Conservation (phyloP, 2,888 invertebrate genomes). For the Pheosia gnoma region DNA sequence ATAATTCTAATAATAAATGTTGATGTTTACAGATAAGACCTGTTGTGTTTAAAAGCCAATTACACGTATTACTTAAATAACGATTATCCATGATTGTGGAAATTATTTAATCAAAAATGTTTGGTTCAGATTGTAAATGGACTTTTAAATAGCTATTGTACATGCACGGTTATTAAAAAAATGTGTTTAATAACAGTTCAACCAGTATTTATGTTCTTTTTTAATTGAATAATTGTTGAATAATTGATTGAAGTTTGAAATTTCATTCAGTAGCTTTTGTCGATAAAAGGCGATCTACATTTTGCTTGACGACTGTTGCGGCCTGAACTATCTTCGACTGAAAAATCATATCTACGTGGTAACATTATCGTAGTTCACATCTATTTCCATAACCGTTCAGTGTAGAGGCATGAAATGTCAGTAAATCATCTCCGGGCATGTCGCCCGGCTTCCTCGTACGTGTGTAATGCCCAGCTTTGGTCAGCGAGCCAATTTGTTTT, state of each 20-base stretch:
- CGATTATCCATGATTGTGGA: not conserved
- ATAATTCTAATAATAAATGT: conserved; percentile 32
- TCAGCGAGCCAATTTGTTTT: conserved; percentile 82
- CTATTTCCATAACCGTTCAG: conserved; percentile 46
- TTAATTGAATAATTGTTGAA: not conserved
- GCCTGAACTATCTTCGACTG: conserved; percentile 7
- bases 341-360: conserved; percentile 16
- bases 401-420: conserved; percentile 55
- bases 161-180: not conserved
- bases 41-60: conserved; percentile 27
- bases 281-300: not conserved
- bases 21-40: conserved; percentile 37
- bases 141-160: conserved; percentile 13
- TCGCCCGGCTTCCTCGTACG: conserved; percentile 79
- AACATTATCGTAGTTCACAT: conserved; percentile 41
- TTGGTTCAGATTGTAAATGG: conserved; percentile 11
- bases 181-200: not conserved
- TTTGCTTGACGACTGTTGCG: not conserved
- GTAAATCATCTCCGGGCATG: conserved; percentile 76
- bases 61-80: conserved; percentile 11
- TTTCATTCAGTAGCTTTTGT: not conserved
- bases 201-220: not conserved
- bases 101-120: conserved; percentile 15
- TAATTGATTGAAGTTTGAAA: not conserved
- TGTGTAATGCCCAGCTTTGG: conserved; percentile 77